Base-by-base conservation (phyloP, 2,797 vertebrate genomes). In the Syndactyla subalaris region DNA sequence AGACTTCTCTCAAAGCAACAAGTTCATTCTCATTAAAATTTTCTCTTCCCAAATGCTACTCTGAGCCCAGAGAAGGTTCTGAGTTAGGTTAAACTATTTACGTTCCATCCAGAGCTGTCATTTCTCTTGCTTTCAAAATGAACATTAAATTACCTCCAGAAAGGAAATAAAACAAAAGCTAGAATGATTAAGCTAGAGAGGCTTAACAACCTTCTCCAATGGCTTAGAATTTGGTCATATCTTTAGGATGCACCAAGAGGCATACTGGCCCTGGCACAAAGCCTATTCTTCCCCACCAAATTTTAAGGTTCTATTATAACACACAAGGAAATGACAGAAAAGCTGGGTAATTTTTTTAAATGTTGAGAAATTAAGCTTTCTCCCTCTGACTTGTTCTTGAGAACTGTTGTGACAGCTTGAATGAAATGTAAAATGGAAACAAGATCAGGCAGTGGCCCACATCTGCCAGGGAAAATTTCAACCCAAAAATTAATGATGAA, bases 391-490 rank as follows among this genome's bases (percentile, higher is more conserved):
- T 81, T 73, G 26, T 26, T 90, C 66, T 81, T 73, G 55, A 81
- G 48, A 86, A 93, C 58, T 62, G 46, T 8, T 65, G 46, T 30
- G 61, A 92, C 46, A 92, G 74, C 54, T 62, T 81, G 59, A 92
- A 90, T 27, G 46, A 95, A 94, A 73, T 46, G 54, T 61, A 48
- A 83, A 85, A 80, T 2, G 18, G 66, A 94, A 95, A 89, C 32
- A 68, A 71, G 34, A 86, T 59, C 62, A 73, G 54, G 23, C 61
- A 70, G 84, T 41, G 36, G 70, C 62, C 76, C 73, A 75, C 62
- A 88, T 66, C 65, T 86, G 77, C 54, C 66, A 81, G n/a, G 30
- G 66, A 84, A 76, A 78, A 90, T 48, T 88, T 93, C 70, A 90
- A 68, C 51, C 63, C 71, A 32, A 68, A 92, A 85, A 75, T 59